phyloP scores from a whole-genome alignment of 2,113 vertebrate species.

The Machaerirhynchus nigripectus region DNA sequence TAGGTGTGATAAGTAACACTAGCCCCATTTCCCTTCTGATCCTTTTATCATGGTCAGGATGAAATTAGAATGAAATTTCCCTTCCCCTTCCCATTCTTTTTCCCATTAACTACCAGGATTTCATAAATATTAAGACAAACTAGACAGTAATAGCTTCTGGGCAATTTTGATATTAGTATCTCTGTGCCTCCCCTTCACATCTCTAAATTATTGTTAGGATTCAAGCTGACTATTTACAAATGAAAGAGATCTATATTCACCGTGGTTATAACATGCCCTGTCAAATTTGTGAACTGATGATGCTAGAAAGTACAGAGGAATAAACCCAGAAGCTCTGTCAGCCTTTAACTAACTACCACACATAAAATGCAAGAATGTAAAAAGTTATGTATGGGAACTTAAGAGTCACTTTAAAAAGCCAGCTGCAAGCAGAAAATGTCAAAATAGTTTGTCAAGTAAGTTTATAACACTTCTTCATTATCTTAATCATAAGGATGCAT shows the following conservation, averaged over 20 bases:
- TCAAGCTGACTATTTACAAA: background rate
- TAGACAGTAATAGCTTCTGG: background rate
- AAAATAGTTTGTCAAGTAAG: constrained; percentile 28
- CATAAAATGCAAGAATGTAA: background rate
- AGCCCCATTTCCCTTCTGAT: background rate
- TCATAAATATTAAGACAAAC: background rate
- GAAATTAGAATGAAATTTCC: background rate
- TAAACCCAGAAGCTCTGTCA: background rate
- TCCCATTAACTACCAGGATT: background rate
- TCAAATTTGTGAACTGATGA: background rate
- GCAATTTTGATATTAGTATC: background rate
- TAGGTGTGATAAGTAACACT: background rate
- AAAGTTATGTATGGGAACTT: background rate
- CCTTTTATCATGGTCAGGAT: background rate
- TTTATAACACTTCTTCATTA: background rate
- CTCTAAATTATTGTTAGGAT: background rate
- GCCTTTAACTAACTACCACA: background rate
- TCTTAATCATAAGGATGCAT: background rate
- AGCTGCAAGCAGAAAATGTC: background rate
- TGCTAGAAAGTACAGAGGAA: background rate
- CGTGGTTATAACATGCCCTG: background rate
- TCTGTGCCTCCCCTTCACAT: background rate
- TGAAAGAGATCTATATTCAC: background rate
- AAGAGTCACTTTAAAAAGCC: background rate
- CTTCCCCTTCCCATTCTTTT: background rate